Percentiles rank a stretch among this genome's conserved stretches.
These are phyloP conservation scores for Stenodema calcarata DNA, from an alignment of 2,888 invertebrate genomes.

Conservation along the genomic window DNA sequence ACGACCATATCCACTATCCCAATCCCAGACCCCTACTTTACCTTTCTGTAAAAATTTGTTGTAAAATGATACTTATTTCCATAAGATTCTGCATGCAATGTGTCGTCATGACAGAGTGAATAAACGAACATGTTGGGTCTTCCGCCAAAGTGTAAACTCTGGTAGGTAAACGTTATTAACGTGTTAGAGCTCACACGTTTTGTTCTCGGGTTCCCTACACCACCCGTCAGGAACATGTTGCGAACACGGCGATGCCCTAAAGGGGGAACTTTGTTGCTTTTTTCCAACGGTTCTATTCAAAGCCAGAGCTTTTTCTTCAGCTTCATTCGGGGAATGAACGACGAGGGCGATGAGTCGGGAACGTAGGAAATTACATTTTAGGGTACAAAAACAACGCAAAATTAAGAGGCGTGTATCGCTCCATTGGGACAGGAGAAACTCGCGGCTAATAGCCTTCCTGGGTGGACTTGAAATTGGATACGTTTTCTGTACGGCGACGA, in stretches of 20 bases:
- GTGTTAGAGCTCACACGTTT: not conserved
- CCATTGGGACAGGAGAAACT: not conserved
- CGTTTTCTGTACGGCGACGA: not conserved
- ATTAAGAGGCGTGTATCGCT: not conserved
- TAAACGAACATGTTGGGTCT: too few relatives aligned
- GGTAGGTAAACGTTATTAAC: not conserved
- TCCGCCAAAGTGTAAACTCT: not conserved
- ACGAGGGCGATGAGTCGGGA: not conserved
- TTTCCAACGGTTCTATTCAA: not conserved
- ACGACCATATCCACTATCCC: too few relatives aligned
- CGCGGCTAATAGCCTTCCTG: not conserved
- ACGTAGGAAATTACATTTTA: not conserved
- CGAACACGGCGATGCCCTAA: not conserved
- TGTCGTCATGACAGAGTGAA: too few relatives aligned
- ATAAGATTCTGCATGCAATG: too few relatives aligned
- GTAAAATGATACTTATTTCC: too few relatives aligned
- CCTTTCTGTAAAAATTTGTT: too few relatives aligned
- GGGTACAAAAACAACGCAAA: not conserved
- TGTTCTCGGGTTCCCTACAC: not conserved
- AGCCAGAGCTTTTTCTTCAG: not conserved
- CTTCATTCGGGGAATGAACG: not conserved
- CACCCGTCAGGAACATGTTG: not conserved
- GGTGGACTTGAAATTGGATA: not conserved
- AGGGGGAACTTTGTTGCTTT: not conserved
- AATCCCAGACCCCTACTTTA: too few relatives aligned